Conservation (phyloP, 1,140 invertebrate species). For the Hyposmocoma kahamanoa region DNA sequence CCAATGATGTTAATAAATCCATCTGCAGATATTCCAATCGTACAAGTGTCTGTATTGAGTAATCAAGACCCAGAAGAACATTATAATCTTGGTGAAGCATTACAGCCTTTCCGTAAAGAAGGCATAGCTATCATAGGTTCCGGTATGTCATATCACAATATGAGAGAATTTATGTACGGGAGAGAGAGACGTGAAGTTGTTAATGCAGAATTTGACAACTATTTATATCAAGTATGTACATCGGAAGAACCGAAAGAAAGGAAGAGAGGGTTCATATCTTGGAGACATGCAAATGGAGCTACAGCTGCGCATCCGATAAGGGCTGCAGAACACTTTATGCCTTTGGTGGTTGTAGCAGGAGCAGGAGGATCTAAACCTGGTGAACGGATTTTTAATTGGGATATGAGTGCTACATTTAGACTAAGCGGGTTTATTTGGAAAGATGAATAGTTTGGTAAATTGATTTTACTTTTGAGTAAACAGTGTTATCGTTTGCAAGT, state of each 20-base stretch:
- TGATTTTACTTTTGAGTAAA: no score
- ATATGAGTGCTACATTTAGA: slow-evolving; percentile 48
- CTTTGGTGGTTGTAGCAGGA: slow-evolving; percentile 54
- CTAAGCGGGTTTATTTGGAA: slow-evolving; percentile 59
- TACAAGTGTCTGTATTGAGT: slow-evolving; percentile 51
- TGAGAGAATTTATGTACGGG: slow-evolving; percentile 51
- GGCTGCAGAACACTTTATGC: slow-evolving; percentile 64
- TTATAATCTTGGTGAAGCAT: slow-evolving; percentile 47
- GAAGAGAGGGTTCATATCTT: slow-evolving; percentile 31
- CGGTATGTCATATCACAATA: slow-evolving; percentile 66
- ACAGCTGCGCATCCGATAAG: slow-evolving; percentile 46
- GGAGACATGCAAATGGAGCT: slow-evolving; percentile 49
- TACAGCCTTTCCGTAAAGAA: slow-evolving; percentile 53
- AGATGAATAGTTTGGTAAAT: slow-evolving; percentile 31
- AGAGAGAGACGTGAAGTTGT: slow-evolving; percentile 28
- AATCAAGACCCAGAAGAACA: slow-evolving; percentile 54
- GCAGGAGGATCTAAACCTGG: slow-evolving; percentile 47
- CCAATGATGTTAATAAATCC: slow-evolving; percentile 64
- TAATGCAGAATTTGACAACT: slow-evolving; percentile 58
- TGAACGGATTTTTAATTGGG: slow-evolving; percentile 60
- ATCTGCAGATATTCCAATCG: slow-evolving; percentile 51
- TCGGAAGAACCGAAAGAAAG: slow-evolving; percentile 36
- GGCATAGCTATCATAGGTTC: slow-evolving; percentile 58
- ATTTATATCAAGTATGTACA: slow-evolving; percentile 43
- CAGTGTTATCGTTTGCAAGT: no score